Percentiles rank a stretch among this genome's conserved stretches.
Conservation (phyloP, 1,140 invertebrate genomes). For the Aplysia californica region DNA sequence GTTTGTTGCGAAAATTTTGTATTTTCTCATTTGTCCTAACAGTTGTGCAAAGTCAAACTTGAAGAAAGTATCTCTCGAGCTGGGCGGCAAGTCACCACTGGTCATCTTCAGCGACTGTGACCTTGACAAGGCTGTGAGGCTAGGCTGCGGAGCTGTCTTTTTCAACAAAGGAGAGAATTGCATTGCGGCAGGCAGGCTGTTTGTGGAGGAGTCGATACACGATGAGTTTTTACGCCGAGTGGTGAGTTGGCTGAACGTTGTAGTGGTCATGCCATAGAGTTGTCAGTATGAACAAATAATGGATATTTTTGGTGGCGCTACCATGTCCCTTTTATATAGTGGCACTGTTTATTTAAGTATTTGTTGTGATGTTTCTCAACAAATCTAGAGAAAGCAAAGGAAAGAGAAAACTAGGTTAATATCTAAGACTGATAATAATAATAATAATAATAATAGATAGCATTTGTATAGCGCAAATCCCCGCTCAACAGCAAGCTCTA, state of each 20-base stretch:
- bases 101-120: constrained; percentile 95
- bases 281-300: too few relatives aligned
- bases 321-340: background rate
- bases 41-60: constrained; percentile 89
- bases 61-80: constrained; percentile 91
- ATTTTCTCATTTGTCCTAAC: too few relatives aligned
- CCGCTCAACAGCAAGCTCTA: too few relatives aligned
- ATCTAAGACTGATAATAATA: too few relatives aligned
- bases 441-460: too few relatives aligned
- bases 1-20: too few relatives aligned
- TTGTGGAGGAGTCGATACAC: constrained; percentile 91
- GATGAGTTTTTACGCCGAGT: constrained; percentile 87
- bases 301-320: too few relatives aligned
- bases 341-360: background rate
- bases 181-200: constrained; percentile 95
- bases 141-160: constrained; percentile 93
- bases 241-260: constrained; percentile 71
- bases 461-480: too few relatives aligned
- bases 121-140: constrained; percentile 88
- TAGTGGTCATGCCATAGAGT: too few relatives aligned
- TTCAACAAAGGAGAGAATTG: constrained; percentile 99
- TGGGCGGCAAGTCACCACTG: constrained; percentile 95
- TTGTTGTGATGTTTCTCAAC: background rate
- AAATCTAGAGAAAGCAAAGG: background rate
- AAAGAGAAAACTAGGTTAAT: background rate